Evolutionary conservation across 2,888 invertebrate species (phyloP).

Genomic region (Hypercompe scribonia): DNA sequence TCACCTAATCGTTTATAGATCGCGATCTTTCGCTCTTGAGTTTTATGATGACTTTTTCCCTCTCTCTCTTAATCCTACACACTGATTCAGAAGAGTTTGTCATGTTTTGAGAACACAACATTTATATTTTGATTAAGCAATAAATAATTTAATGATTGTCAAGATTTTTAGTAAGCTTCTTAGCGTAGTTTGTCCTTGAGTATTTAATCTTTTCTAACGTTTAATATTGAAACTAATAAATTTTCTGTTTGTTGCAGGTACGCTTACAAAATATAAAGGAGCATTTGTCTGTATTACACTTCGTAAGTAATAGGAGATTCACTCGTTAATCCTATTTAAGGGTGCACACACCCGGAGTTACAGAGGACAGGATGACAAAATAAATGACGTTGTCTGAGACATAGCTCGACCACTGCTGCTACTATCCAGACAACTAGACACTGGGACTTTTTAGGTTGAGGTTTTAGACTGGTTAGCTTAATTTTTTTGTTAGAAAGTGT

Average conservation of each 20-base stretch:
- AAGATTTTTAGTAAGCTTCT: neutral
- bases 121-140: neutral
- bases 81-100: neutral
- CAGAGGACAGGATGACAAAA: constrained; percentile 33
- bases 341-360: constrained; percentile 32
- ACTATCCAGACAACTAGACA: constrained; percentile 9
- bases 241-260: constrained; percentile 57
- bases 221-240: constrained; percentile 31
- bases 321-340: constrained; percentile 49
- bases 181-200: neutral
- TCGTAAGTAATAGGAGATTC: constrained; percentile 47
- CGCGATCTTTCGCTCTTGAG: neutral
- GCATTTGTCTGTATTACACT: constrained; percentile 36
- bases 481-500: neutral
- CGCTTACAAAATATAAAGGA: constrained; percentile 26
- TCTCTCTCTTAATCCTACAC: neutral
- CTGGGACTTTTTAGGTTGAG: neutral
- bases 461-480: neutral
- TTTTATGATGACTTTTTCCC: neutral
- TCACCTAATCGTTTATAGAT: neutral
- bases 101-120: neutral
- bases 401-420: constrained; percentile 36
- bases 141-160: neutral
- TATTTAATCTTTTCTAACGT: neutral
- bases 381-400: constrained; percentile 47